Percentiles rank a stretch among this genome's conserved stretches.
Conservation (phyloP, 2,888 invertebrate genomes). For the Tiliacea aurago region DNA sequence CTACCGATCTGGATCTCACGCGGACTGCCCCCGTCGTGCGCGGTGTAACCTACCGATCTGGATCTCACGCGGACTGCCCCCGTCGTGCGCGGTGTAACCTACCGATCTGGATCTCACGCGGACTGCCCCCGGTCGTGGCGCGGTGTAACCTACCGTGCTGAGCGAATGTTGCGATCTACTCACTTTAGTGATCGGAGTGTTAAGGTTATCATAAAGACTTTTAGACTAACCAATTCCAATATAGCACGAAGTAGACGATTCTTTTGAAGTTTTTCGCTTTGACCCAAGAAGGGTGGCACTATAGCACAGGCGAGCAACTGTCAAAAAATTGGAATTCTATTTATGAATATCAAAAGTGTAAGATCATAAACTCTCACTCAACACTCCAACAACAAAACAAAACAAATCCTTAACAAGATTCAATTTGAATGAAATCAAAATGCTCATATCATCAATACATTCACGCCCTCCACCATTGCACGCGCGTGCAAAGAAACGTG, state of each 20-base stretch:
- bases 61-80: slow-evolving; percentile 15
- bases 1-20: slow-evolving; percentile 8
- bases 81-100: too few relatives aligned
- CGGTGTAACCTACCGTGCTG: slow-evolving; percentile 46
- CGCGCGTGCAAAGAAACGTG: slow-evolving; percentile 45
- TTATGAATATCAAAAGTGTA: neutral
- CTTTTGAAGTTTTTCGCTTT: neutral
- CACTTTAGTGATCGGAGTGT: slow-evolving; percentile 9
- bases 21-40: too few relatives aligned
- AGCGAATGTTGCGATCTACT: slow-evolving; percentile 1
- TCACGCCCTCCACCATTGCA: slow-evolving; percentile 24
- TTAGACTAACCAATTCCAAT: neutral
- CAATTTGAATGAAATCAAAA: slow-evolving; percentile 40
- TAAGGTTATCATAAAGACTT: neutral
- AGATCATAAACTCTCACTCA: too few relatives aligned
- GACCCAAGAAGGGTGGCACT: neutral
- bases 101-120: too few relatives aligned
- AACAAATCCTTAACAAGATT: slow-evolving; percentile 9
- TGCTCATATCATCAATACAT: slow-evolving; percentile 49
- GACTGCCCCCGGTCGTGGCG: neutral
- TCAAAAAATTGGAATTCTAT: neutral
- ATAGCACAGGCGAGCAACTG: too few relatives aligned
- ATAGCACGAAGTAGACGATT: neutral
- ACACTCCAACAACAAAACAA: neutral
- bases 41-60: too few relatives aligned